Base-by-base conservation (phyloP, 2,888 invertebrate genomes). In the Agonopterix alstromeriana region DNA sequence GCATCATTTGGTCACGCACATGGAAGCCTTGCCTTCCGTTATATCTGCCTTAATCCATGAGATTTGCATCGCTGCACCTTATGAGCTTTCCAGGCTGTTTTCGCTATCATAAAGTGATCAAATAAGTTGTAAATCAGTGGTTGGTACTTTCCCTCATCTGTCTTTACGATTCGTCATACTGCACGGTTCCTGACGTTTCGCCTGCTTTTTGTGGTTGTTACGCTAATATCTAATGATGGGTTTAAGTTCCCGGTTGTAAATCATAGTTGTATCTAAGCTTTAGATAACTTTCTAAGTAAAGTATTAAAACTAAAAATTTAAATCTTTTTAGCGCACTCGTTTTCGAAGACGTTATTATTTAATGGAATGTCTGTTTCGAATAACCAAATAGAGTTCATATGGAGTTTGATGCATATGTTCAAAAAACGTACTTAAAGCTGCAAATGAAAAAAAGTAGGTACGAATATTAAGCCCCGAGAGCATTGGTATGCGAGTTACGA, bases 81-180 rank as follows among this genome's bases (percentile, higher is more conserved):
- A 83, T 77, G 78, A 76, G 77, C 75, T 82, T 82, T 78, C 77
- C 76, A 74, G 61, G 72, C 73, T 73, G 70, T 82, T 78, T 82
- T 79, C 79, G 75, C 82, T 77, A 86, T 87, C 83, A 86, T 86
- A 87, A 86, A 82, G 84, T 86, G 81, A 85, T 86, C 86, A 85
- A 83, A 85, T 80, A 77, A 81, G 77, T 83, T 78, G 80, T 81
- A 80, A 84, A 83, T 85, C 81, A 79, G 77, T 60, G 48, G 67
- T 67, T 68, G 54, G 72, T 43, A 76, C 81, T 84, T 83, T 84
- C 83, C 73, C 74, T 56, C 63, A 57, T 49, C 64, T 63, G 74
- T 83, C 82, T 78, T 86, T 84, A 80, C 61, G 63, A 84, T 87
- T 85, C 77, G 73, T 67, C 69, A 77, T 77, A 77, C 69, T 69